phyloP scores from a whole-genome alignment of 2,797 vertebrate genomes.

The Chaetodon trifasciatus region DNA sequence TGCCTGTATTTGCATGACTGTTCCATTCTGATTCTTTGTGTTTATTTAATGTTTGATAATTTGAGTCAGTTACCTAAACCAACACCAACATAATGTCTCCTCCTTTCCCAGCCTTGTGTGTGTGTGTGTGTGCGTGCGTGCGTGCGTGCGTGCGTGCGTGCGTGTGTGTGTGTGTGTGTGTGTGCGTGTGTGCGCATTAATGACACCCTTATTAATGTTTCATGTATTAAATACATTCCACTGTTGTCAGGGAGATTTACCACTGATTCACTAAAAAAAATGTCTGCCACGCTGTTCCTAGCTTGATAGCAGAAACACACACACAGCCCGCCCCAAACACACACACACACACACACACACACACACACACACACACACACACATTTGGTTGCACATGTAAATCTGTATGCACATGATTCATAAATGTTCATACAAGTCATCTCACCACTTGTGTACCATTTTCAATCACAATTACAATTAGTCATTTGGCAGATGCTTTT shows the following conservation, averaged over 20 bases:
- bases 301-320: constrained; percentile 24
- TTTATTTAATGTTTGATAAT: constrained; percentile 49
- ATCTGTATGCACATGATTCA: constrained; percentile 10
- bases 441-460: neutral
- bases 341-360: no score
- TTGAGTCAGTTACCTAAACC: constrained; percentile 70
- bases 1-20: neutral
- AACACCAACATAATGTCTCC: constrained; percentile 57
- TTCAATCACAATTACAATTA: no score
- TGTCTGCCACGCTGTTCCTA: constrained; percentile 47
- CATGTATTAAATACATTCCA: constrained; percentile 74
- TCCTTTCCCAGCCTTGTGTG: constrained; percentile 1
- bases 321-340: neutral
- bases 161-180: constrained; percentile 30
- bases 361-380: neutral
- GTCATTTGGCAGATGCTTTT: no score
- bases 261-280: constrained; percentile 53
- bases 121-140: constrained; percentile 28
- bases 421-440: constrained; percentile 8
- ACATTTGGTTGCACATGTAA: constrained; percentile 4
- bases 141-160: constrained; percentile 27
- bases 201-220: constrained; percentile 81
- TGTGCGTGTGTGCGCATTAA: constrained; percentile 59
- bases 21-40: no score
- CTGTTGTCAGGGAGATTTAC: constrained; percentile 79